A percentile compares a stretch with the other conserved stretches of the same genome.
These are phyloP conservation scores for Petrocephalus microphthalmus DNA, from an alignment of 2,113 vertebrate genomes.

Conservation along the genomic window DNA sequence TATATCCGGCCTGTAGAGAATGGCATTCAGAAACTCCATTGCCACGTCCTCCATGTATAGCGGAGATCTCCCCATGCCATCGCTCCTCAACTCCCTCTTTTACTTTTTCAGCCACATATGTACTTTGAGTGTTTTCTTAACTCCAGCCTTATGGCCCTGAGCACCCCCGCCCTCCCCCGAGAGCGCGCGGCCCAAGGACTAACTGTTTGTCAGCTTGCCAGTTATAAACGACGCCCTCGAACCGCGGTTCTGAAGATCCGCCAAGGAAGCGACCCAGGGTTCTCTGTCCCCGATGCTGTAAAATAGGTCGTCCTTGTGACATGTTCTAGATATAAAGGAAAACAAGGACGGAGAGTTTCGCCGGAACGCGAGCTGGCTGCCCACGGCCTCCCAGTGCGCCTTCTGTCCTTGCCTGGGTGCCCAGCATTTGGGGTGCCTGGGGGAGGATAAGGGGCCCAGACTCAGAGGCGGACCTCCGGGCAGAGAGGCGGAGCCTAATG, in stretches of 20 bases:
- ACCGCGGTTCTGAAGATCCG: background rate
- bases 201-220: background rate
- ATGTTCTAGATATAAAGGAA: slow-evolving; percentile 5
- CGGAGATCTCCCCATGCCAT: background rate
- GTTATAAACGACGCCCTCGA: background rate
- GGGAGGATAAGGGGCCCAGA: background rate
- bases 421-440: background rate
- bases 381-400: background rate
- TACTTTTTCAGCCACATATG: background rate
- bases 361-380: background rate
- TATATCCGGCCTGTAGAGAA: background rate
- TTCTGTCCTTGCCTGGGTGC: background rate
- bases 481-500: background rate
- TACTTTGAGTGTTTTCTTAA: background rate
- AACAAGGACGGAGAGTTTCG: background rate
- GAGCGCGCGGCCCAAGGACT: background rate
- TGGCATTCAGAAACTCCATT: background rate
- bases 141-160: background rate
- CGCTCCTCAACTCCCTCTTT: background rate
- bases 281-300: background rate
- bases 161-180: background rate
- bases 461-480: background rate
- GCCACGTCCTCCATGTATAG: background rate
- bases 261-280: background rate
- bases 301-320: background rate